Evolutionary conservation across 2,888 invertebrate species (phyloP), one percentile per base, ranked within the genome.

Genomic region (Ormyrus thymus): DNA sequence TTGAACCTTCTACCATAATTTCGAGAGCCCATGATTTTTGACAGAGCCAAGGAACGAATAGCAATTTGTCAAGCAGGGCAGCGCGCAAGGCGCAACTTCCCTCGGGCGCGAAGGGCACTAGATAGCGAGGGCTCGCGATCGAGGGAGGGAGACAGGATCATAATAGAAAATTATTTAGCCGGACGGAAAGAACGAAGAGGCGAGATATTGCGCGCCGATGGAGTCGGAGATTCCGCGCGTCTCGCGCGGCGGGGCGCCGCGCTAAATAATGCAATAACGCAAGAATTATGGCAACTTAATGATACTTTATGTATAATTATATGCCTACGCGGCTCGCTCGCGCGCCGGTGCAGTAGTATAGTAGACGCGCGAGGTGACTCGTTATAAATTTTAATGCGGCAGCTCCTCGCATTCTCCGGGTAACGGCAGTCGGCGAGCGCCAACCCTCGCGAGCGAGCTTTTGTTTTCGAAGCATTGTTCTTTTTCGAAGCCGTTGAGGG

Each of bases 211-310:
- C 83, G 69, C 81, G 80, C 76, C 71, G 62, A 82, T 82, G 79
- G 59, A 71, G 65, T 79, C 75, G 82, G 82, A 82, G 85, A 87
- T 86, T 87, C 84, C 85, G 77, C 85, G 80, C 85, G 83, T 86
- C 84, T 84, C 69, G 78, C 88, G 53, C 89, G 84, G 86, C 87
- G 82, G 88, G 89, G 85, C 66, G 85, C 85, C 86, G 78, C 78
- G 86, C 88, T 89, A 89, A 89, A 89, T 89, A 89, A 89, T 86
- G 88, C 87, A 89, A 89, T 89, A 89, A 89, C 86, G 83, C 82
- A 86, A 88, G 87, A 89, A 87, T 88, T 89, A 89, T 87, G 86
- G 87, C 86, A 86, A 88, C 85, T 87, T 88, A 86, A 88, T 88
- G 87, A 87, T 88, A 87, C 86, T 88, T 89, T 88, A 88, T 88